A percentile compares a stretch with the other conserved stretches of the same genome.
phyloP scores from a whole-genome alignment of 2,888 invertebrate species.

The Eledone cirrhosa region DNA sequence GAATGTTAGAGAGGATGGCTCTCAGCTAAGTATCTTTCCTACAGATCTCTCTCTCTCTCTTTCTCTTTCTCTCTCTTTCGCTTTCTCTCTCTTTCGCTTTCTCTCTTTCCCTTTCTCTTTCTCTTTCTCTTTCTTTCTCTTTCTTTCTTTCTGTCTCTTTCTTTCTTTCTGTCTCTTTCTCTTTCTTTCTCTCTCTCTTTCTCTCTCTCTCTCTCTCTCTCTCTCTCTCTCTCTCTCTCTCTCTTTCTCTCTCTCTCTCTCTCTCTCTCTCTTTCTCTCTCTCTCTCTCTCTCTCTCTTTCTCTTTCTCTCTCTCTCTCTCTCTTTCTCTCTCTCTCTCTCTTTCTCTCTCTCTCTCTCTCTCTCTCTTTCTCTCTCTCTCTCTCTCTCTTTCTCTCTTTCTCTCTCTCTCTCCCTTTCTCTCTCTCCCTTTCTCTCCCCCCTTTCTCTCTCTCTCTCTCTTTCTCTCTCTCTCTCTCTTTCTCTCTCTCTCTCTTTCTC shows the following conservation, averaged over 20 bases:
- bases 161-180: too few species aligned
- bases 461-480: background rate
- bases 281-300: constrained; percentile 20
- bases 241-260: constrained; percentile 9
- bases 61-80: too few species aligned
- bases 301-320: constrained; percentile 29
- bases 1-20: too few species aligned
- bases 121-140: background rate
- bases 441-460: background rate
- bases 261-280: background rate
- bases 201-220: background rate
- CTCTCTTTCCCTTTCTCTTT: too few species aligned
- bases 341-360: background rate
- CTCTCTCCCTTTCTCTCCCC: background rate
- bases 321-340: background rate
- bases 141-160: too few species aligned
- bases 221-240: constrained; percentile 11
- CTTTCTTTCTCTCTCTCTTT: background rate
- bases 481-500: background rate
- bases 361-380: background rate
- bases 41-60: too few species aligned
- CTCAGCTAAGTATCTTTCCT: too few species aligned
- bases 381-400: background rate
- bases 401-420: background rate
- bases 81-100: too few species aligned